These are phyloP conservation scores for Parnassius glacialis DNA, from an alignment of 2,888 invertebrate genomes.

Conservation along the genomic window DNA sequence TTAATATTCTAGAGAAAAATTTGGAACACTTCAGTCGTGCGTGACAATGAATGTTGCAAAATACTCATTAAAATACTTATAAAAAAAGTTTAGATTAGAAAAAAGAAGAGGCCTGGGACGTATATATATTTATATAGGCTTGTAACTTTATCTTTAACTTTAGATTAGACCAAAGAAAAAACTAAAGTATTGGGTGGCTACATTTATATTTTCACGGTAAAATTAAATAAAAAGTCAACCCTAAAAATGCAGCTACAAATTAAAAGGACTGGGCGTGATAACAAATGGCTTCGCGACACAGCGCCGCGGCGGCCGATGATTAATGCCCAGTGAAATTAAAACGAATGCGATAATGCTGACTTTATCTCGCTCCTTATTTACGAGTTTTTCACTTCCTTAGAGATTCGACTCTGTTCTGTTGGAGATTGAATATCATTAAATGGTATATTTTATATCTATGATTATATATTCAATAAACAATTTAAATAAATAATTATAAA, in stretches of 20 bases:
- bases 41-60: no score
- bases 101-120: no score
- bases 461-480: no score
- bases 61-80: no score
- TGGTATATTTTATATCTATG: not conserved
- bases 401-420: not conserved
- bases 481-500: no score
- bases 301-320: slow-evolving; percentile 53
- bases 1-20: no score
- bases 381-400: slow-evolving; percentile 38
- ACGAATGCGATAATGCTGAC: slow-evolving; percentile 71
- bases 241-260: slow-evolving; percentile 50
- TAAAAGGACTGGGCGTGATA: slow-evolving; percentile 52
- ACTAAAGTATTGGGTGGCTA: no score
- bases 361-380: slow-evolving; percentile 72
- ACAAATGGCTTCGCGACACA: slow-evolving; percentile 50
- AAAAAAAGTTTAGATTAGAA: no score
- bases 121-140: no score
- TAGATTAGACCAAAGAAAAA: no score
- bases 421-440: not conserved
- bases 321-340: slow-evolving; percentile 74
- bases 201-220: slow-evolving; percentile 27
- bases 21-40: no score
- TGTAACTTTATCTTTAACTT: no score
- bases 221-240: slow-evolving; percentile 46